Evolutionary conservation across 2,797 vertebrate species (phyloP).

Genomic region (Rhynchonycteris naso): DNA sequence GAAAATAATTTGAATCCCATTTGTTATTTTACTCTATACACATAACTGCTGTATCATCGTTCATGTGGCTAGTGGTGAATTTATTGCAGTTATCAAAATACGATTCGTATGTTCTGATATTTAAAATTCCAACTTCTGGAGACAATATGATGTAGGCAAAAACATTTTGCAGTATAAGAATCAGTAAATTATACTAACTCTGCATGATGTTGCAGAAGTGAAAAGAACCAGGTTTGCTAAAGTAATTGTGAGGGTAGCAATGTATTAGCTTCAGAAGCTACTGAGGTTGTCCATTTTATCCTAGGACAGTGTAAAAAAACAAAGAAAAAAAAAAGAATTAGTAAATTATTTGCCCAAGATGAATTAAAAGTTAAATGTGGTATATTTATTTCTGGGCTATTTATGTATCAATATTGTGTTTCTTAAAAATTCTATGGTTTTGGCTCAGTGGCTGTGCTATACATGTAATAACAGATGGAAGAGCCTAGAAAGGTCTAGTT

Average conservation of each 20-base stretch:
- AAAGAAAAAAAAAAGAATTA: no score
- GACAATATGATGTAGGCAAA: not conserved
- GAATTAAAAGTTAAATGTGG: constrained; percentile 31
- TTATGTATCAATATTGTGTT: not conserved
- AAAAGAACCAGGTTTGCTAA: no score
- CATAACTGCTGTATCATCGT: not conserved
- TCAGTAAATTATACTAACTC: not conserved
- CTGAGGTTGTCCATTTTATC: no score
- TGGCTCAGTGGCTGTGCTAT: not conserved
- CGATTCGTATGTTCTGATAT: not conserved
- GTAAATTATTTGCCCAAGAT: not conserved
- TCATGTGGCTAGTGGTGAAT: not conserved
- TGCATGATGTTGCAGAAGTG: no score
- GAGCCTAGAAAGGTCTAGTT: not conserved
- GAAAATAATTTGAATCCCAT: no score
- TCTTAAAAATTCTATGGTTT: not conserved
- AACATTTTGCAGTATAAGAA: not conserved
- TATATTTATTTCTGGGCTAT: not conserved
- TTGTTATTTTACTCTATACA: not conserved
- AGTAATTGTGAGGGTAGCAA: no score
- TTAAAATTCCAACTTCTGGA: constrained; percentile 31
- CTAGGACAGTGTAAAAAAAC: no score
- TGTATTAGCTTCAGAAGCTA: no score
- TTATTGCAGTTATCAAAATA: not conserved
- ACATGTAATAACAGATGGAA: not conserved